Base-by-base conservation (phyloP, 1,140 invertebrate species). In the Leptinotarsa lineolata region DNA sequence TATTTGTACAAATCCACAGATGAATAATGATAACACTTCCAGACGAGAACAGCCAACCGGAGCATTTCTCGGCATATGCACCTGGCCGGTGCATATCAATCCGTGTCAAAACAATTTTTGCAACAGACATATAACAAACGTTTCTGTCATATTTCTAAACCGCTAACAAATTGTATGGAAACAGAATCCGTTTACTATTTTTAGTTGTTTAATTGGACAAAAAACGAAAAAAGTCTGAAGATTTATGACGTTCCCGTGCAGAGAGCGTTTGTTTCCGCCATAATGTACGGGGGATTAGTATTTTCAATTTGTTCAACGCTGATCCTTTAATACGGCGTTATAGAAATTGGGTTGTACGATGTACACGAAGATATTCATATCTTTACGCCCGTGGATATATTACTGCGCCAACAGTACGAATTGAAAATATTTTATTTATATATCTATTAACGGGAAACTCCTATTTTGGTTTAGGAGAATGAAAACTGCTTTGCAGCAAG, bases 141-240 rank as follows among this genome's bases (percentile, higher is more conserved):
- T 18, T 66, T 44, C 22, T 66, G 64, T 66, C 64, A 66, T 66
- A 66, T 66, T 66, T 66, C 64, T 66, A 44, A 44, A 66, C 64
- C 39, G 64, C 22, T 18, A 66, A 66, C 64, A 66, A 66, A 66
- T 66, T 66, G 18, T 18, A 39, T 30, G 22, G n/a, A 66, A 66
- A 66, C 39, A 39, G 39, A 39, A 66, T 66, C 64, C 64, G 22
- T 6, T 11, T 39, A 66, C 64, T 66, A 66, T 66, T 66, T 66
- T 39, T 66, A 66, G 64, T 66, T 66, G 64, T 39, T 66, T 66
- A 66, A 66, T 66, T 66, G 22, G 64, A 66, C 30, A 20, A 24
- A 66, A 66, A 66, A 44, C 64, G 18, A 44, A 66, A 66, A 66
- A n/a, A 66, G 64, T 18, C 24, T 15, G n/a, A 24, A 44, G 39